Percentiles rank a stretch among this genome's conserved stretches.
Conservation (phyloP, 2,113 vertebrate species). For the Dunckerocampus dactyliophorus region DNA sequence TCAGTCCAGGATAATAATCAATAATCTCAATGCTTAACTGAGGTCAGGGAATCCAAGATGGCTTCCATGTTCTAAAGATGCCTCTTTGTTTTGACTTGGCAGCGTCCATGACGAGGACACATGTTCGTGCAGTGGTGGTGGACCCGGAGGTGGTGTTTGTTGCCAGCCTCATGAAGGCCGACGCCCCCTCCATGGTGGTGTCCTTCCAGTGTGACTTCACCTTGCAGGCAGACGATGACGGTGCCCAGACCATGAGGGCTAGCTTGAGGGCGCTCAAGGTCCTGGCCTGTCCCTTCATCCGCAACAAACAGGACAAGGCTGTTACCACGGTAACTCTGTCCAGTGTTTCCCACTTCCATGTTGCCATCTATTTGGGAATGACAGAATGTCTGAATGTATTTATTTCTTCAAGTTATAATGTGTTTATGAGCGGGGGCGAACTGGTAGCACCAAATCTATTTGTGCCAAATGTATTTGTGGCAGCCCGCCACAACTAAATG, state of each 20-base stretch:
- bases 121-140: conserved; percentile 76
- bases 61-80: no score
- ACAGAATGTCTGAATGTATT: no score
- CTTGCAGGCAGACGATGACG: conserved; percentile 57
- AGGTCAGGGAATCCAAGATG: no score
- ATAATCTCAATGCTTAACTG: no score
- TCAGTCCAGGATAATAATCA: no score
- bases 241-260: conserved; percentile 73
- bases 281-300: conserved; percentile 89
- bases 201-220: conserved; percentile 87
- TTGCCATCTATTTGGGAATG: no score
- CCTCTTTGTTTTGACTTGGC: background rate
- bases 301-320: conserved; percentile 66
- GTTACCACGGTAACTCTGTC: conserved; percentile 80
- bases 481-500: no score
- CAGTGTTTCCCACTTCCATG: no score
- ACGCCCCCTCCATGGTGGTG: conserved; percentile 84
- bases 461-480: no score
- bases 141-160: conserved; percentile 97
- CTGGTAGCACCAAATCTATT: no score
- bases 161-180: conserved; percentile 82
- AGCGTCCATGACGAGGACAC: conserved; percentile 42
- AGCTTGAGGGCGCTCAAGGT: conserved; percentile 82
- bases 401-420: no score
- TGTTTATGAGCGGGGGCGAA: no score